Base-by-base conservation (phyloP, 2,888 invertebrate genomes). In the Synergus laeviventris region DNA sequence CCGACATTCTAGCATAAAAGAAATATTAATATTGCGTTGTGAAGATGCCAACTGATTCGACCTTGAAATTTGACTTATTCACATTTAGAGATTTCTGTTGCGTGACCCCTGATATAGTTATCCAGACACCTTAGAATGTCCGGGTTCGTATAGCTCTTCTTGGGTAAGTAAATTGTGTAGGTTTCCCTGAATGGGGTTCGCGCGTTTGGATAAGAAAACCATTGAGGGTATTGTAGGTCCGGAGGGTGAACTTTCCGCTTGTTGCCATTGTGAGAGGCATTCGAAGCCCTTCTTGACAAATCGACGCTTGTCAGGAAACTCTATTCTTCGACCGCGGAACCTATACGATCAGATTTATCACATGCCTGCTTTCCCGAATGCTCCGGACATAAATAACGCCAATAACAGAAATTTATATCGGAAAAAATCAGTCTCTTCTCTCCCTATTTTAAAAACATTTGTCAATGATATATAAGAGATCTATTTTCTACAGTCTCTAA, bases 211-310 rank as follows among this genome's bases (percentile, higher is more conserved):
- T 84, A 85, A 87, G 86, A 86, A 85, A 81, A 83, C 81, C 85
- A 87, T 88, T 88, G 85, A 88, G 80, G 85, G 84, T 24, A 89
- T 89, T 90, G 88, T 88, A 84, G 81, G 84, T 73, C 80, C 79
- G 83, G 83, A 86, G 89, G 87, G 87, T 84, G 87, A 88, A 86
- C 87, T 88, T 89, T 89, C 87, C 88, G 88, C 85, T 88, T 87
- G 88, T 89, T 89, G 88, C 87, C 86, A 88, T 88, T 89, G 89
- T 87, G 87, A 88, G 80, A 78, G 85, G 85, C 84, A 87, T 88
- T 88, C 84, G 86, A 87, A 90, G 89, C 88, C 87, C 89, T 88
- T 86, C 85, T 86, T 90, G 90, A 90, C 90, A 90, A 90, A 90
- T 90, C 89, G 90, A 85, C 86, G 86, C 86, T 89, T 89, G 89